Evolutionary conservation across 64 coral and sea anemone genomes (phyloP).

Genomic region (Catalaphyllia jardinei): DNA sequence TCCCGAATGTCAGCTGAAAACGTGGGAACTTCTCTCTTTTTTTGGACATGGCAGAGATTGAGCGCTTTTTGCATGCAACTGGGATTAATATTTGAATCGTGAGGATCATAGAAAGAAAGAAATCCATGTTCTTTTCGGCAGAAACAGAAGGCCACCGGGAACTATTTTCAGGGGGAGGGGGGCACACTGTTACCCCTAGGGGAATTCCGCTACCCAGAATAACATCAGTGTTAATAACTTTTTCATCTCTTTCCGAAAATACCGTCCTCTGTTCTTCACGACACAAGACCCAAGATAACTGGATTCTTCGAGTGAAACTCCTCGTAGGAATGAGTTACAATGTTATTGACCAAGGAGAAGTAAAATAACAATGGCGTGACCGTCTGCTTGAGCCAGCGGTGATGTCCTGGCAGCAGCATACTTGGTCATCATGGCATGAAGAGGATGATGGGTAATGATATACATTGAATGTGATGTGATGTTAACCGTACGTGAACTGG

Average conservation of each 20-base stretch:
- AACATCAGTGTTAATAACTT: not conserved
- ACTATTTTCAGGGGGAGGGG: too few relatives aligned
- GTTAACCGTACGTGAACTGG: conserved; percentile 39
- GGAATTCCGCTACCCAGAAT: not conserved
- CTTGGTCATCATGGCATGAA: not conserved
- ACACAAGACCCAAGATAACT: not conserved
- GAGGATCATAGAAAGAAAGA: too few relatives aligned
- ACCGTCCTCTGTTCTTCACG: not conserved
- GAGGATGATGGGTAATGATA: not conserved
- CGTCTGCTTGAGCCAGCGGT: not conserved
- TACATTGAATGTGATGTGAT: not conserved
- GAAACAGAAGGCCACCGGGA: too few relatives aligned
- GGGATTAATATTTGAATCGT: too few relatives aligned
- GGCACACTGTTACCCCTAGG: not conserved
- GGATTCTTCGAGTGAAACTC: not conserved
- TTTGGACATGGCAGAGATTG: too few relatives aligned
- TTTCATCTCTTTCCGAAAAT: not conserved
- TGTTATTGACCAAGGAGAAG: not conserved
- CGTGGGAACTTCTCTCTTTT: too few relatives aligned
- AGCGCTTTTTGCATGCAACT: too few relatives aligned
- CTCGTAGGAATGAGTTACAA: not conserved
- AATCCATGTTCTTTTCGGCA: too few relatives aligned
- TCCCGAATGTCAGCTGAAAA: too few relatives aligned
- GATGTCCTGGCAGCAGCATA: not conserved
- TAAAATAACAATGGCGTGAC: not conserved